These are phyloP conservation scores for Aphaenogaster rudis DNA, from an alignment of 1,140 invertebrate genomes.

Conservation along the genomic window DNA sequence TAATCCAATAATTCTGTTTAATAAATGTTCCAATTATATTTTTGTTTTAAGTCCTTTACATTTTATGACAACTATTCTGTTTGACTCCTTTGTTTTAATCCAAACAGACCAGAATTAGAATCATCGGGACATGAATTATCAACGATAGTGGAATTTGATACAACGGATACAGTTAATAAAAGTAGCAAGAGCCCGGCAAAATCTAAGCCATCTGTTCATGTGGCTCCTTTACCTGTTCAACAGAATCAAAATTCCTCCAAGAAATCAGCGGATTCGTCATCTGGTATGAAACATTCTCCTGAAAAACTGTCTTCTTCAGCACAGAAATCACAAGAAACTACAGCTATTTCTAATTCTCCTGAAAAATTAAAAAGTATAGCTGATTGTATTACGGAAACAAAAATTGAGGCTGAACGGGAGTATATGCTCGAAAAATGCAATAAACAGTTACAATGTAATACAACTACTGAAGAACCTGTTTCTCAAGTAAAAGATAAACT, in stretches of 20 bases:
- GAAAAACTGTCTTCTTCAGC: neutral
- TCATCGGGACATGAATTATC: slow-evolving; percentile 88
- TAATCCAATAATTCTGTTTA: slow-evolving; percentile 20
- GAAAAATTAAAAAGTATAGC: slow-evolving; percentile 12
- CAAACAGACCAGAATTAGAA: slow-evolving; percentile 76
- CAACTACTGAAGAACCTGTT: slow-evolving; percentile 25
- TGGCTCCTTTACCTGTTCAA: slow-evolving; percentile 66
- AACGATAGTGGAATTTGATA: slow-evolving; percentile 90
- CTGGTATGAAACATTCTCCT: slow-evolving; percentile 8
- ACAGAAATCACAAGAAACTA: slow-evolving; percentile 38
- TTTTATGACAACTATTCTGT: neutral
- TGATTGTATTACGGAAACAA: neutral
- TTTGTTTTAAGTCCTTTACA: neutral
- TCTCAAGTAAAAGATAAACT: slow-evolving; percentile 34
- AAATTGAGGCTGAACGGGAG: slow-evolving; percentile 18
- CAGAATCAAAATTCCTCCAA: neutral
- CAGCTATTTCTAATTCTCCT: neutral
- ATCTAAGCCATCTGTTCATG: slow-evolving; percentile 71
- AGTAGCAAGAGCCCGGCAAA: slow-evolving; percentile 71
- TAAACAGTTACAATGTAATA: slow-evolving; percentile 66
- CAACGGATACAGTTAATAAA: slow-evolving; percentile 85
- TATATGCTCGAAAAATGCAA: slow-evolving; percentile 5
- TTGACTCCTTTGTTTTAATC: neutral
- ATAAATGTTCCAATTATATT: neutral
- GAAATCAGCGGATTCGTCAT: neutral